phyloP scores from a whole-genome alignment of 1,140 invertebrate species.

The Anoplolepis gracilipes region DNA sequence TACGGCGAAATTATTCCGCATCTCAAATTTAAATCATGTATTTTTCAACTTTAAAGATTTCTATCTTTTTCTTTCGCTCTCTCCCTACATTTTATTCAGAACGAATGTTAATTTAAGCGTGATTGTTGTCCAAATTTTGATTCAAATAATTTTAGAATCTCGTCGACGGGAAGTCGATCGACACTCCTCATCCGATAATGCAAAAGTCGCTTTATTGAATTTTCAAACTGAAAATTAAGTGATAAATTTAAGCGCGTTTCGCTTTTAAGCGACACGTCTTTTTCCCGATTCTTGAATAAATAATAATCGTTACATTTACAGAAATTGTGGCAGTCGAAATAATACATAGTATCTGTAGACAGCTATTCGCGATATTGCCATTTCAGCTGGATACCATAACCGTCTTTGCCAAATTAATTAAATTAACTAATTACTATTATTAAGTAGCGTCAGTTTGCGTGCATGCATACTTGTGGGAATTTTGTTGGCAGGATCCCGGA shows the following conservation, averaged over 20 bases:
- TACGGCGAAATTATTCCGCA: neutral
- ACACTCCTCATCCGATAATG: neutral
- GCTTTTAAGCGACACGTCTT: no score
- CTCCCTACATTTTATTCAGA: neutral
- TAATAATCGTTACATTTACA: neutral
- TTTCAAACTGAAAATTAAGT: neutral
- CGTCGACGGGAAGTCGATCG: neutral
- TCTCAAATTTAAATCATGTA: neutral
- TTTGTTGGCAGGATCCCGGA: constrained; percentile 10
- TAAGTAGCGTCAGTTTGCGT: constrained; percentile 24
- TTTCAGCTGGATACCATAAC: neutral
- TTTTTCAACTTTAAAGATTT: neutral
- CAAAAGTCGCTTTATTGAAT: constrained; percentile 9
- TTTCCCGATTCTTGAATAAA: neutral
- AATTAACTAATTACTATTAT: constrained; percentile 41
- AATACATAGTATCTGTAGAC: neutral
- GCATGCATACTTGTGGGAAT: constrained; percentile 32
- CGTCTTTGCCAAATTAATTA: constrained; percentile 49
- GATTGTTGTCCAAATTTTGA: neutral
- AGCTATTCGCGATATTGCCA: constrained; percentile 5
- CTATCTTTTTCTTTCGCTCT: no score
- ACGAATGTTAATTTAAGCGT: neutral
- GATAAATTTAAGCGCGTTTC: neutral
- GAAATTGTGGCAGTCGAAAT: neutral
- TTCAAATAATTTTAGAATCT: neutral